Conservation (phyloP, 1,140 invertebrate genomes). For the Dinoponera quadriceps region DNA sequence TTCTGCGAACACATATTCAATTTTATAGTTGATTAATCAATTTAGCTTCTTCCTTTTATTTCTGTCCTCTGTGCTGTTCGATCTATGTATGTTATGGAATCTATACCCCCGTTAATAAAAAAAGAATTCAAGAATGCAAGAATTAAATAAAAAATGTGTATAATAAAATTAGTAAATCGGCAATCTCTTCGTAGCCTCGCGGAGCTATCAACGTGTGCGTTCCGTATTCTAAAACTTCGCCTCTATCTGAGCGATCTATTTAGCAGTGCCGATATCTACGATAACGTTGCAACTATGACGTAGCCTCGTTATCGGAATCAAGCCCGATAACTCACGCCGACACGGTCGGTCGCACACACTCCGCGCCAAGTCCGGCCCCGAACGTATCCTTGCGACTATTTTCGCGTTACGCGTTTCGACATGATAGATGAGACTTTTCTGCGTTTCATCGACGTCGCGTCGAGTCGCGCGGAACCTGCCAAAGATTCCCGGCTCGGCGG, state of each 20-base stretch:
- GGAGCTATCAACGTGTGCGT: neutral
- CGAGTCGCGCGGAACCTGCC: constrained; percentile 70
- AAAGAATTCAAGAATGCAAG: too few species aligned
- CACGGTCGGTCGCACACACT: constrained; percentile 41
- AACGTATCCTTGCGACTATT: constrained; percentile 82
- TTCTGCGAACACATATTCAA: too few species aligned
- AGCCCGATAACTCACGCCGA: constrained; percentile 55
- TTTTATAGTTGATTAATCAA: too few species aligned
- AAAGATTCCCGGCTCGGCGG: constrained; percentile 69
- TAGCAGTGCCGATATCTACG: neutral
- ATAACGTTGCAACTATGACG: constrained; percentile 17
- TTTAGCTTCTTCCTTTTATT: too few species aligned
- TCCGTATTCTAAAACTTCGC: neutral
- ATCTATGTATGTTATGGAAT: too few species aligned
- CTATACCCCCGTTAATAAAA: too few species aligned
- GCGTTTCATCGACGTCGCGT: constrained; percentile 78
- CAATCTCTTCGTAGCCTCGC: too few species aligned
- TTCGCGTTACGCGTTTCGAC: constrained; percentile 80
- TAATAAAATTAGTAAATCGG: too few species aligned
- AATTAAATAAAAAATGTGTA: too few species aligned
- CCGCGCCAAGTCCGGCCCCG: constrained; percentile 75
- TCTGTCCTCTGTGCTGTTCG: too few species aligned
- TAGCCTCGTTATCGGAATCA: constrained; percentile 32
- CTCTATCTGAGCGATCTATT: neutral
- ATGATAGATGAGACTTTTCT: constrained; percentile 83